Conservation (phyloP, 2,797 vertebrate genomes). For the Parauchenoglanis punctatus region DNA sequence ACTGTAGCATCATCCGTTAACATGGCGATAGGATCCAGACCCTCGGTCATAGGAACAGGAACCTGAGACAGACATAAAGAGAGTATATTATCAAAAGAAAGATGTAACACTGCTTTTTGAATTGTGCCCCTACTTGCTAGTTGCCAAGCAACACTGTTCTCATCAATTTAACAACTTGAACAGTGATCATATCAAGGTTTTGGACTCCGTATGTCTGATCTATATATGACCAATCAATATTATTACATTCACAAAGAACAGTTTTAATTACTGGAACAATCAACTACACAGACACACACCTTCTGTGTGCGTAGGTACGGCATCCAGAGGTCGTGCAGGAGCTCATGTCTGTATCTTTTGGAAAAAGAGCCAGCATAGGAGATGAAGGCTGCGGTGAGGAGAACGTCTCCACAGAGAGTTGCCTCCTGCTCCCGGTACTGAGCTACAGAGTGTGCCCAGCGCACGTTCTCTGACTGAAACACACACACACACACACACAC, state of each 20-base stretch:
- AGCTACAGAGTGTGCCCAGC: conserved; percentile 76
- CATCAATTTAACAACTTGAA: neutral
- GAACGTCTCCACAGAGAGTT: conserved; percentile 75
- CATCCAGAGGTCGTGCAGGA: conserved; percentile 76
- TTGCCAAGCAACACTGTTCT: neutral
- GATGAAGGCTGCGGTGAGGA: conserved; percentile 75
- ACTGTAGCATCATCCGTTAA: conserved; percentile 75
- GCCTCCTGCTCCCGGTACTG: conserved; percentile 79
- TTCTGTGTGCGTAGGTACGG: conserved; percentile 72
- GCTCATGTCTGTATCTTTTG: conserved; percentile 71
- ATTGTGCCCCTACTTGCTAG: neutral
- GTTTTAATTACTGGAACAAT: neutral
- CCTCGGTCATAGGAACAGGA: conserved; percentile 75
- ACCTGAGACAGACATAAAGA: conserved; percentile 61
- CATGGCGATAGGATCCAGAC: conserved; percentile 76
- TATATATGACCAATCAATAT: neutral
- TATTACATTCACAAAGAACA: neutral
- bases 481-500: conserved; percentile 16
- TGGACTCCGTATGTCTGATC: neutral
- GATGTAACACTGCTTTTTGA: neutral
- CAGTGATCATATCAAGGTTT: neutral
- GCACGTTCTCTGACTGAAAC: conserved; percentile 78
- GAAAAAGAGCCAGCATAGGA: conserved; percentile 77
- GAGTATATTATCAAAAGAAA: neutral
- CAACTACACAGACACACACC: conserved; percentile 46